Evolutionary conservation across 2,113 vertebrate genomes (phyloP).

Genomic region (Xiphorhynchus elegans): DNA sequence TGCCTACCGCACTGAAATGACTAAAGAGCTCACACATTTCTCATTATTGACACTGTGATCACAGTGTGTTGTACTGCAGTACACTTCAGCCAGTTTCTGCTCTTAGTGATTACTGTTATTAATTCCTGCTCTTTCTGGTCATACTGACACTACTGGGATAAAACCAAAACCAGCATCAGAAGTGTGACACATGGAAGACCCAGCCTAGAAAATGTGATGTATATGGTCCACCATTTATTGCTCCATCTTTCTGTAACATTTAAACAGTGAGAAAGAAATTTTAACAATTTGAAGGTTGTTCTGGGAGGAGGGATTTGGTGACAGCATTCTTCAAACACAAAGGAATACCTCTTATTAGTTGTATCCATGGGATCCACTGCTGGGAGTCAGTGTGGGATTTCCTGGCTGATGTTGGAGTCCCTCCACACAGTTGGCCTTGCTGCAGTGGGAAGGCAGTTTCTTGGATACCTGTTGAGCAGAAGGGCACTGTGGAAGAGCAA

Average conservation of each 20-base stretch:
- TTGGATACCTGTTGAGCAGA: background rate
- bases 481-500: background rate
- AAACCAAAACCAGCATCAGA: background rate
- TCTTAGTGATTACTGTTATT: background rate
- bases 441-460: background rate
- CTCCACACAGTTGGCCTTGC: background rate
- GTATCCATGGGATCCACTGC: background rate
- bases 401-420: background rate
- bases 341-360: background rate
- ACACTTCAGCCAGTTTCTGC: background rate
- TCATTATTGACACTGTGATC: background rate
- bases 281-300: background rate
- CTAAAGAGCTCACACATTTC: background rate
- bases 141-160: background rate
- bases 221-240: background rate
- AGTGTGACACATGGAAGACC: background rate
- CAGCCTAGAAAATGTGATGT: background rate
- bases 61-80: background rate
- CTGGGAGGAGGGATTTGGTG: background rate
- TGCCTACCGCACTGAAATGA: background rate
- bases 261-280: background rate
- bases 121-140: background rate
- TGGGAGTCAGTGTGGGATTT: background rate
- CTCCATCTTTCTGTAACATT: background rate
- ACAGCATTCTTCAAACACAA: background rate